Evolutionary conservation across 2,113 vertebrate species (phyloP).

Genomic region (Microtus montanus): DNA sequence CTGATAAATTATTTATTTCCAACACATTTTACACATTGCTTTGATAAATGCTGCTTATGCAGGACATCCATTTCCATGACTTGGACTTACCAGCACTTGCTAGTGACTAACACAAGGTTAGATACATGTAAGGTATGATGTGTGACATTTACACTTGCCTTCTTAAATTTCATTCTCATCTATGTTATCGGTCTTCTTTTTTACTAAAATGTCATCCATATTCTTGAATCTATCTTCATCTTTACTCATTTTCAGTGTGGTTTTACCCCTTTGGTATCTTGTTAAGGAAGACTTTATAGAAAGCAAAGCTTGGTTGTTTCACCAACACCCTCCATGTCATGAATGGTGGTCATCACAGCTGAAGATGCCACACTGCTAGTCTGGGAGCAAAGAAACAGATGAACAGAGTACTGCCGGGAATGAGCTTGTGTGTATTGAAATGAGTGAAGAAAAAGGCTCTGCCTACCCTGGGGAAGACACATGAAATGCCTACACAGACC

Average conservation of each 20-base stretch:
- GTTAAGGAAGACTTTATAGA: not conserved
- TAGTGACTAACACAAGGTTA: not conserved
- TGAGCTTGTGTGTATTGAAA: not conserved
- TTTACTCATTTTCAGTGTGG: not conserved
- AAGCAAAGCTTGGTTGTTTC: not conserved
- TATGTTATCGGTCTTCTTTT: slow-evolving; percentile 1
- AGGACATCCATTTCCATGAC: not conserved
- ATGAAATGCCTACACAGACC: not conserved
- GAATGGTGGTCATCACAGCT: not conserved
- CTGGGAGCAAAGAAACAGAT: not conserved
- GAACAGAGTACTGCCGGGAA: not conserved
- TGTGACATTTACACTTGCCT: not conserved
- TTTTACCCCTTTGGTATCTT: not conserved
- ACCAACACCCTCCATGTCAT: not conserved
- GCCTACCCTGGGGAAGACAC: not conserved
- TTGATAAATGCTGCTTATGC: not conserved
- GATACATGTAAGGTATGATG: too few relatives aligned
- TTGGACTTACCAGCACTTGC: not conserved
- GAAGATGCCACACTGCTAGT: not conserved
- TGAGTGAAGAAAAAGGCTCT: not conserved
- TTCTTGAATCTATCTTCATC: not conserved
- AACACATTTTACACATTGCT: not conserved
- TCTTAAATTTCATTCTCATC: not conserved
- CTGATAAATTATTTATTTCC: not conserved
- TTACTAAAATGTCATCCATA: not conserved